Evolutionary conservation across 2,888 invertebrate genomes (phyloP), one percentile per base, ranked within the genome.

Genomic region (Patella caerulea): DNA sequence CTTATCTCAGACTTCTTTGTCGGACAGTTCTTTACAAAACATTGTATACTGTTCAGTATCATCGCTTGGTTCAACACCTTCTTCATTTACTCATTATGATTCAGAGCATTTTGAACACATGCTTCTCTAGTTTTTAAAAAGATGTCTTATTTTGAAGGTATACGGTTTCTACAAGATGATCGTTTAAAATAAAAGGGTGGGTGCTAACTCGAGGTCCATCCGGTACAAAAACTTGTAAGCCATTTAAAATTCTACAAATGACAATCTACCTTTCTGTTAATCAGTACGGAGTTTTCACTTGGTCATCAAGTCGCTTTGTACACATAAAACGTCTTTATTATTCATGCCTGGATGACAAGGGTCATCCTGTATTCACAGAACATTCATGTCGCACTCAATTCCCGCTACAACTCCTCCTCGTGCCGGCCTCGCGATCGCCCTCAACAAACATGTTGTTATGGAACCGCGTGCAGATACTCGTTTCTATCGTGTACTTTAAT

Each of bases 381-480:
- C 65, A 17, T 59, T 15, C 29, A 55, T n/a, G 59, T 56, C 56
- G 76, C 72, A 76, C 76, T 19, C 56, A 71, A 72, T 19, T 56
- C 76, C 76, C 71, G 71, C 59, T 24, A 54, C 72, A 72, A 45
- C 72, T 56, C 29, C 76, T 71, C 72, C 73, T 73, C 73, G 53
- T 24, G 24, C 53, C 73, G 24, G 55, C 54, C 73, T 53, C 73
- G 69, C 71, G 56, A 72, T 70, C 76, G 71, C 76, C 76, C 76
- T 76, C 71, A 56, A 52, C 77, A 77, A 73, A 73, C 77, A 77
- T 53, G 52, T 45, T 24, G 77, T 34, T 69, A 77, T 65, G 77
- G 69, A 52, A 52, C 56, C 72, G 72, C 52, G 45, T 72, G 73
- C 59, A 29, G 19, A 19, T 65, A 24, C 56, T 69, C 71, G 52